These are phyloP conservation scores for Chloroceryle aenea DNA, from an alignment of 2,113 vertebrate species.

Conservation along the genomic window DNA sequence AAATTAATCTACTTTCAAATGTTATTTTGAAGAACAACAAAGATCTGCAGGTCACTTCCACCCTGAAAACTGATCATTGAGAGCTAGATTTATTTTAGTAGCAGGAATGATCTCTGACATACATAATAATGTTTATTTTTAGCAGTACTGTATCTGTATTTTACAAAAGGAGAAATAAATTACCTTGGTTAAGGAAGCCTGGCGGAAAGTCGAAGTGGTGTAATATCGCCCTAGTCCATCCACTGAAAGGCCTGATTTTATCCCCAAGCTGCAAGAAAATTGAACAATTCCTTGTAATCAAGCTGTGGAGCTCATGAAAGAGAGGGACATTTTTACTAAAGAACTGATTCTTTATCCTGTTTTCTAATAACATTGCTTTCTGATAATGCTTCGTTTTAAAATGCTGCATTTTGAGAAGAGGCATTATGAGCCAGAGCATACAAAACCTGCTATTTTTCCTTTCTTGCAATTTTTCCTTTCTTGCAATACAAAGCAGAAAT, in stretches of 20 bases:
- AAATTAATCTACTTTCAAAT: conserved; percentile 8
- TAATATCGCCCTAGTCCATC: neutral
- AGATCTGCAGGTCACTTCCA: neutral
- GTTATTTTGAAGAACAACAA: neutral
- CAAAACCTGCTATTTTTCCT: neutral
- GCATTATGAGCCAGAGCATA: neutral
- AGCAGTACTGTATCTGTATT: neutral
- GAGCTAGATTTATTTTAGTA: neutral
- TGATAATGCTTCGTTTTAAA: conserved; percentile 22
- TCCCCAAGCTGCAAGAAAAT: conserved; percentile 58
- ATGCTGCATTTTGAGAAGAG: neutral
- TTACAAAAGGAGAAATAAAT: conserved; percentile 15
- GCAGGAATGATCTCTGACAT: neutral
- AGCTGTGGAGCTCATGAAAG: neutral
- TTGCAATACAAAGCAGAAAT: neutral
- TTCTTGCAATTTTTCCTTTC: neutral
- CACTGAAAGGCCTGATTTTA: conserved; percentile 16
- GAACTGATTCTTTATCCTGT: neutral
- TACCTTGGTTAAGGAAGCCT: neutral
- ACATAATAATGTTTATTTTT: neutral
- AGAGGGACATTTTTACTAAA: neutral
- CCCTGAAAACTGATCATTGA: neutral
- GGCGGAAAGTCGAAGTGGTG: neutral
- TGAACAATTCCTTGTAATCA: neutral
- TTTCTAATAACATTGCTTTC: conserved; percentile 6